Conservation (phyloP, 1,140 invertebrate species). For the Aricia agestis region DNA sequence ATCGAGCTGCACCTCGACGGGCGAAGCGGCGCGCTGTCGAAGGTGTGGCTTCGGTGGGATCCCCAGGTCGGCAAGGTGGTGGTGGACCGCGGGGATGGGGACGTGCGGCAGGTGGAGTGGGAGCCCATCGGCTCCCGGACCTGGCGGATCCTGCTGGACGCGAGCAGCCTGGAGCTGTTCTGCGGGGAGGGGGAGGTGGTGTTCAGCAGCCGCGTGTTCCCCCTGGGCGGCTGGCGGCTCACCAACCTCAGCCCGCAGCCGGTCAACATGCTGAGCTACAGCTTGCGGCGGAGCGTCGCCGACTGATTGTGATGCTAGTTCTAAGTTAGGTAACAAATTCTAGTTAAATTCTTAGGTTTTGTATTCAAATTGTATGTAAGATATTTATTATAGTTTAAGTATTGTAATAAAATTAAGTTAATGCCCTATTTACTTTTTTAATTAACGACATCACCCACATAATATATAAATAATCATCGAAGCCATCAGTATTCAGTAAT, state of each 20-base stretch:
- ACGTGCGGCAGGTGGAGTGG: constrained; percentile 60
- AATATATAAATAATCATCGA: not conserved
- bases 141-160: constrained; percentile 60
- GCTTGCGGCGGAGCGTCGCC: constrained; percentile 47
- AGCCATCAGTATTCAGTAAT: not conserved
- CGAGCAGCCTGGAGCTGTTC: constrained; percentile 63
- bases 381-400: constrained; percentile 11
- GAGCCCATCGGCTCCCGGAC: constrained; percentile 33
- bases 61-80: constrained; percentile 45
- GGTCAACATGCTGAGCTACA: constrained; percentile 42
- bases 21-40: constrained; percentile 40
- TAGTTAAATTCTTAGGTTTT: constrained; percentile 4
- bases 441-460: not conserved
- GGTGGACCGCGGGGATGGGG: constrained; percentile 46
- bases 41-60: constrained; percentile 50
- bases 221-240: constrained; percentile 52
- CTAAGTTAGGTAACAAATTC: not conserved
- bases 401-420: constrained; percentile 4
- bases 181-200: constrained; percentile 69
- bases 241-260: constrained; percentile 46
- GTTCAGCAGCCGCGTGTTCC: constrained; percentile 56
- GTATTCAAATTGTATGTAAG: constrained; percentile 5
- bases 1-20: constrained; percentile 52
- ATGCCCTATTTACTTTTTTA: not conserved
- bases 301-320: constrained; percentile 29